Percentiles rank a stretch among this genome's conserved stretches.
Evolutionary conservation across 2,797 vertebrate species (phyloP).

Genomic region (Smutsia gigantea): DNA sequence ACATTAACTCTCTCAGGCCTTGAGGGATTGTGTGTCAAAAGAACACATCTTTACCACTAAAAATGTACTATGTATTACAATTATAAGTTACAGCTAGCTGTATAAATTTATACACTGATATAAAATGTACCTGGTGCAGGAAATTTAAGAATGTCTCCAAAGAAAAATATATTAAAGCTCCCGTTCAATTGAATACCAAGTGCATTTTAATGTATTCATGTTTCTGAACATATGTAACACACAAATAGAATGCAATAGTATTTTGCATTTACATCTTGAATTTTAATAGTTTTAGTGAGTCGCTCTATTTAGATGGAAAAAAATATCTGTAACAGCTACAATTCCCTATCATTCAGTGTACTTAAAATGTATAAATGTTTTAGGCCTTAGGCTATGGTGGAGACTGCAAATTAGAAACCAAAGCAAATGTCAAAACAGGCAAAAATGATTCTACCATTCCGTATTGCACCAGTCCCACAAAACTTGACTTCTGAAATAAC

Average conservation of each 20-base stretch:
- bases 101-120: constrained; percentile 70
- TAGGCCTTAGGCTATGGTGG: neutral
- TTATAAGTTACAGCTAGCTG: constrained; percentile 68
- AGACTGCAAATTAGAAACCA: constrained; percentile 60
- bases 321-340: constrained; percentile 39
- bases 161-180: constrained; percentile 78
- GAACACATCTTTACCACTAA: constrained; percentile 57
- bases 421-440: constrained; percentile 62
- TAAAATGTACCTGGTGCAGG: constrained; percentile 69
- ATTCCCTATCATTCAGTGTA: constrained; percentile 51
- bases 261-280: constrained; percentile 68
- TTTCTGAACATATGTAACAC: constrained; percentile 76
- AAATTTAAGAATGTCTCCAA: constrained; percentile 75
- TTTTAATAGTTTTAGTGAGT: constrained; percentile 71
- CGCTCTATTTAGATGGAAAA: constrained; percentile 48
- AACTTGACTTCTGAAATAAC: neutral
- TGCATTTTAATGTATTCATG: constrained; percentile 72
- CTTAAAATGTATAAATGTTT: constrained; percentile 59
- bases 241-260: constrained; percentile 70
- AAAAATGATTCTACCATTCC: constrained; percentile 25
- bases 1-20: constrained; percentile 66
- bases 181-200: constrained; percentile 64
- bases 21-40: constrained; percentile 26
- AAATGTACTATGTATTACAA: constrained; percentile 48
- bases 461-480: neutral